phyloP scores from a whole-genome alignment of 2,888 invertebrate species.

The Panzeria rudis region DNA sequence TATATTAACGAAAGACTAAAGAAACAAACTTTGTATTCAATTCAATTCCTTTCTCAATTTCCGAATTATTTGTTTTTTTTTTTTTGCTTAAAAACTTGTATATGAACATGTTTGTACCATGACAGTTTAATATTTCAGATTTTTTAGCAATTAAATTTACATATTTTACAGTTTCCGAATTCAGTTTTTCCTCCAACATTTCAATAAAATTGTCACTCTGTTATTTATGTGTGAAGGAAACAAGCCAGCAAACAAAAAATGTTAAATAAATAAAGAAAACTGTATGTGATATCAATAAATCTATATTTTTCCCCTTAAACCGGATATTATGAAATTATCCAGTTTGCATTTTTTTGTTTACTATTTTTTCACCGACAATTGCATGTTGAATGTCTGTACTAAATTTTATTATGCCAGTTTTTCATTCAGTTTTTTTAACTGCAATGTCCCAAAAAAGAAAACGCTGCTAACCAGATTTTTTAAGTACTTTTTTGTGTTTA shows the following conservation, averaged over 20 bases:
- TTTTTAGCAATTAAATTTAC: conserved; percentile 14
- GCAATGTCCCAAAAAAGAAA: conserved; percentile 34
- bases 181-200: background rate
- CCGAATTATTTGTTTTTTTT: background rate
- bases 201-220: conserved; percentile 40
- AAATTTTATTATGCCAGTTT: conserved; percentile 52
- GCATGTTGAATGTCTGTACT: conserved; percentile 36
- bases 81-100: background rate
- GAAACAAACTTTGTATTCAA: conserved; percentile 10
- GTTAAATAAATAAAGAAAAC: conserved; percentile 41
- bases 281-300: conserved; percentile 63
- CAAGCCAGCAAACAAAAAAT: conserved; percentile 19
- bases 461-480: conserved; percentile 37
- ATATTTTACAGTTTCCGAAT: conserved; percentile 35
- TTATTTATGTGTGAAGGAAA: conserved; percentile 37
- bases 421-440: conserved; percentile 10
- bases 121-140: background rate
- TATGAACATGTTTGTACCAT: background rate
- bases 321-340: conserved; percentile 70
- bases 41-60: conserved; percentile 10
- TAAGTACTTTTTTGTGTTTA: background rate
- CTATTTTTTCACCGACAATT: conserved; percentile 8
- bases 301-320: conserved; percentile 62
- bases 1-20: background rate
- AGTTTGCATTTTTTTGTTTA: conserved; percentile 39